Evolutionary conservation across 64 coral and sea anemone species (phyloP).

Genomic region (Catalaphyllia jardinei): DNA sequence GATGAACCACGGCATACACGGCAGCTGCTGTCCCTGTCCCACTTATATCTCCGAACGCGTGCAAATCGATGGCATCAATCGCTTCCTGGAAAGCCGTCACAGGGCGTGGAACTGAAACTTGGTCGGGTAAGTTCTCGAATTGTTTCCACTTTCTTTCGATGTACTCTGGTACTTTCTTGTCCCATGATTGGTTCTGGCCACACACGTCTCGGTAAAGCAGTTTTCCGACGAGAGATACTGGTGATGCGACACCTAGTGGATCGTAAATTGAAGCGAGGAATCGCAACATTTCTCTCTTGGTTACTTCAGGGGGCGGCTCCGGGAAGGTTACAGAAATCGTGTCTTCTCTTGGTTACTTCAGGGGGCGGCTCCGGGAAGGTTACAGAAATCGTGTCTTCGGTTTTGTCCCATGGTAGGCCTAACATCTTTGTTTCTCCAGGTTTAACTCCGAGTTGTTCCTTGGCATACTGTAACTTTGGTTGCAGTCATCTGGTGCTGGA

Average conservation of each 20-base stretch:
- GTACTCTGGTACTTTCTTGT: slow-evolving; percentile 1
- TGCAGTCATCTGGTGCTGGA: background rate
- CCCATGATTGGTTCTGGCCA: slow-evolving; percentile 36
- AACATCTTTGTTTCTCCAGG: too few species aligned
- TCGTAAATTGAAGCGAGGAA: slow-evolving; percentile 27
- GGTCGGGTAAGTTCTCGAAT: too few species aligned
- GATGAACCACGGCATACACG: too few species aligned
- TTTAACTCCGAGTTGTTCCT: slow-evolving; percentile 45
- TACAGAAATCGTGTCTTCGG: slow-evolving; percentile 41
- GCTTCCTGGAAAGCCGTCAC: too few species aligned
- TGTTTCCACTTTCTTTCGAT: too few species aligned
- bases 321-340: slow-evolving; percentile 25
- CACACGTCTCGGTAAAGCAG: slow-evolving; percentile 12
- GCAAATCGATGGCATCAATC: too few species aligned
- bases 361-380: background rate
- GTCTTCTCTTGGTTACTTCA: slow-evolving; percentile 38
- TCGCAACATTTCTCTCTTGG: slow-evolving; percentile 33
- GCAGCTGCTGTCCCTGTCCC: too few species aligned
- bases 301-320: background rate
- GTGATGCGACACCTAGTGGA: slow-evolving; percentile 6
- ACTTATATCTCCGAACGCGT: too few species aligned
- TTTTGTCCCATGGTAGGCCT: too few species aligned
- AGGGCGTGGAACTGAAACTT: too few species aligned
- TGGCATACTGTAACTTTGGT: slow-evolving; percentile 41
- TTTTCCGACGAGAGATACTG: slow-evolving; percentile 18